Percentiles rank a stretch among this genome's conserved stretches.
Conservation (phyloP, 2,797 vertebrate genomes). For the Macropus fuliginosus region DNA sequence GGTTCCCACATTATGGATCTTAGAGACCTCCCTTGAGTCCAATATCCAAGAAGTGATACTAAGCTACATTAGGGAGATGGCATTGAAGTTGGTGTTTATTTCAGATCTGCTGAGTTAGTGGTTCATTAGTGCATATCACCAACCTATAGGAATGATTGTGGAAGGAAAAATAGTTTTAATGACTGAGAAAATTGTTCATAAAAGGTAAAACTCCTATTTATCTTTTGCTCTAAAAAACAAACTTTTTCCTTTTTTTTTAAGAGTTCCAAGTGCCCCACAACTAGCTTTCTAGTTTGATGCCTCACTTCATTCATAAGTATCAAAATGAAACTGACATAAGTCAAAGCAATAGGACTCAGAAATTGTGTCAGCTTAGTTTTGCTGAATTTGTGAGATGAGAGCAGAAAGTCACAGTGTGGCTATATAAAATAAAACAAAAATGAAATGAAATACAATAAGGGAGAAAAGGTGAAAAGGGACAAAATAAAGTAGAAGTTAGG, state of each 20-base stretch:
- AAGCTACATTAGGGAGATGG: not conserved
- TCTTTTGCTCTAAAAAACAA: not conserved
- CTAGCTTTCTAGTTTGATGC: not conserved
- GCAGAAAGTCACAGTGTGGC: not conserved
- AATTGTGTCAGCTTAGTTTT: slow-evolving; percentile 9
- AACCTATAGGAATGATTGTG: not conserved
- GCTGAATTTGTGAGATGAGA: slow-evolving; percentile 14
- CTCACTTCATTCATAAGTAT: not conserved
- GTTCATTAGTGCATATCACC: not conserved
- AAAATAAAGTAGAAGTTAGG: not conserved
- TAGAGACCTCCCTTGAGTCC: not conserved
- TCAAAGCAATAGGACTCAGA: slow-evolving; percentile 15
- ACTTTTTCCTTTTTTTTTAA: not conserved
- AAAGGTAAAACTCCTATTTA: not conserved
- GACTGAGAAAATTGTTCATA: not conserved
- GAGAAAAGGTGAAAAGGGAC: not conserved
- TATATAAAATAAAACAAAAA: not conserved
- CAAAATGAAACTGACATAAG: not conserved
- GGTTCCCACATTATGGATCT: not conserved
- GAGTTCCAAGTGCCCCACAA: not conserved
- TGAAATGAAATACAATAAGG: not conserved
- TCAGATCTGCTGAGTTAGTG: not conserved
- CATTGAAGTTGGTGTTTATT: not conserved
- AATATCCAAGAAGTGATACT: not conserved
- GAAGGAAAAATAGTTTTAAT: not conserved